Evolutionary conservation across 2,888 invertebrate species (phyloP).

Genomic region (Chydorus sphaericus): DNA sequence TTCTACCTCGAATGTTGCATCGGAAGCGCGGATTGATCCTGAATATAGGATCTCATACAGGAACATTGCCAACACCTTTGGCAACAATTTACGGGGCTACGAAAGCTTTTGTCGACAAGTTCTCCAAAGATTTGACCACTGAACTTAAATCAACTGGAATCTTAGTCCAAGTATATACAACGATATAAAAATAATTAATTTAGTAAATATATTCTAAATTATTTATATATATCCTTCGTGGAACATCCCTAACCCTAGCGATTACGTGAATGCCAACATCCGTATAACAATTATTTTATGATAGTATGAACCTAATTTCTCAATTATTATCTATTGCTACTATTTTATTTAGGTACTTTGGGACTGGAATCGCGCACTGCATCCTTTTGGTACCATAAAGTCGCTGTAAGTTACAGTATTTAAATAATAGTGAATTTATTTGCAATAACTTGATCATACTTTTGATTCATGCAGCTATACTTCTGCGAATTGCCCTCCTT

Average conservation of each 20-base stretch:
- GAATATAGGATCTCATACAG: neutral
- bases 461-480: no score
- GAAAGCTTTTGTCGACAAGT: constrained; percentile 67
- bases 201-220: neutral
- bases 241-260: neutral
- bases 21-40: neutral
- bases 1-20: neutral
- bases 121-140: constrained; percentile 55
- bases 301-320: no score
- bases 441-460: no score
- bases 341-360: no score
- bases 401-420: no score
- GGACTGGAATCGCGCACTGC: neutral
- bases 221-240: neutral
- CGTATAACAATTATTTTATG: no score
- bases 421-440: no score
- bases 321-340: no score
- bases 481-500: no score
- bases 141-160: constrained; percentile 56
- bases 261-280: neutral
- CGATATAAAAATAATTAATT: no score
- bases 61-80: neutral
- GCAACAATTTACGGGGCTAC: neutral
- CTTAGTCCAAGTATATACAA: constrained; percentile 42
- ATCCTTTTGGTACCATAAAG: constrained; percentile 3